Evolutionary conservation across 1,140 invertebrate species (phyloP), one percentile per base, ranked within the genome.

Genomic region (Parapsyche elsis): DNA sequence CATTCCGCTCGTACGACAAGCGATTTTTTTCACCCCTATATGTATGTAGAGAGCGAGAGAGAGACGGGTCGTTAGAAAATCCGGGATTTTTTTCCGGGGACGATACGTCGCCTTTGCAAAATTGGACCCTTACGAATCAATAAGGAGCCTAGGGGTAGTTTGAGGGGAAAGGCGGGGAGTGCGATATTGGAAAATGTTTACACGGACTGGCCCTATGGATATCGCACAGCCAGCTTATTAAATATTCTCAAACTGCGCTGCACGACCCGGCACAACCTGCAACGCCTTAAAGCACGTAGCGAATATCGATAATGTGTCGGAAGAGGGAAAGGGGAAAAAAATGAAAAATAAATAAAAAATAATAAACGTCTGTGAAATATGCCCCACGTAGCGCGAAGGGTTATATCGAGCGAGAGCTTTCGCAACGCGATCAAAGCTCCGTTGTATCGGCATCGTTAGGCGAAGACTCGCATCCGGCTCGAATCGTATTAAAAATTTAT

Each of bases 231-330:
- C 9, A 21, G 71, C 71, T 44, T 75, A 75, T 75, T 75, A 75
- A 75, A 75, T 75, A 75, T 75, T 75, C 71, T 46, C 71, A 75
- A 75, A 75, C 71, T 53, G 71, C 38, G 71, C 44, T 53, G 46
- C 71, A 24, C 71, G 71, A 12, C 46, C 19, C 71, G 19, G n/a
- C 70, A 19, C n/a, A 45, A 46, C 46, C 44, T 75, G 16, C 71
- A 53, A 16, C 38, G 10, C 10, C 21, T 67, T 26, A 21, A 67
- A 21, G 61, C 19, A 67, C 61, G 61, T 53, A 16, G 2, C 2
- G 49, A 53, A 53, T 53, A 53, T 53, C 49, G 49, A 53, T 53
- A 53, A 53, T 53, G 12, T 12, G 4, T 16, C 2, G 2, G 1
- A 10, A 2, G 49, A 10, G 12, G 49, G 49, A 53, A 53, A 2